Evolutionary conservation across 2,797 vertebrate genomes (phyloP).

Genomic region (Oreochromis mossambicus): DNA sequence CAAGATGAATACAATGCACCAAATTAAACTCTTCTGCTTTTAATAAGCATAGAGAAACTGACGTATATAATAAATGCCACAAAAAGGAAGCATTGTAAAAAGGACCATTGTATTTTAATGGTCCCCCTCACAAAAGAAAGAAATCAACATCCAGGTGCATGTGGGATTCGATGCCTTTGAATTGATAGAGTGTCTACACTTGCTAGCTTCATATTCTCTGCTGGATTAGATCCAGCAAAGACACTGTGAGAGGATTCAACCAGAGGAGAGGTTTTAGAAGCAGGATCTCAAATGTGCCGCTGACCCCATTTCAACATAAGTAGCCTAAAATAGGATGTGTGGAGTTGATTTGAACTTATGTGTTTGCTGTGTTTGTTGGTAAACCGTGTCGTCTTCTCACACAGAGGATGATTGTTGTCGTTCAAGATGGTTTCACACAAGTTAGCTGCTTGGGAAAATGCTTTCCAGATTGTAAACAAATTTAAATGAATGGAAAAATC

Average conservation of each 20-base stretch:
- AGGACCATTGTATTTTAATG: background rate
- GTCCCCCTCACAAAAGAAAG: background rate
- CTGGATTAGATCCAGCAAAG: constrained; percentile 50
- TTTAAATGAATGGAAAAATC: background rate
- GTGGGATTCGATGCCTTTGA: background rate
- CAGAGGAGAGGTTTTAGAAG: constrained; percentile 46
- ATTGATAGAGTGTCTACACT: background rate
- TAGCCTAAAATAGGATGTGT: constrained; percentile 60
- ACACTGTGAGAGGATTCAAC: constrained; percentile 50
- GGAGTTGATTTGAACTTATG: constrained; percentile 22
- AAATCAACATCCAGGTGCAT: background rate
- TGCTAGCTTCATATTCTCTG: constrained; percentile 21
- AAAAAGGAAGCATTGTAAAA: background rate
- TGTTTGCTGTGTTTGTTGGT: constrained; percentile 26
- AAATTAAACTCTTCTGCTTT: background rate
- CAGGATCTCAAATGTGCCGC: constrained; percentile 60
- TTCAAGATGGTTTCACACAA: background rate
- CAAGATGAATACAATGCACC: background rate
- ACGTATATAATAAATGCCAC: background rate
- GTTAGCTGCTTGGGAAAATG: background rate
- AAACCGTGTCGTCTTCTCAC: background rate
- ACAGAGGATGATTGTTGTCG: background rate
- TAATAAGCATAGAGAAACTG: background rate
- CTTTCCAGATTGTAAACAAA: background rate
- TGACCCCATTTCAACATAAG: constrained; percentile 66